These are phyloP conservation scores for Peromyscus maniculatus DNA, from an alignment of 2,113 vertebrate genomes.

Conservation along the genomic window DNA sequence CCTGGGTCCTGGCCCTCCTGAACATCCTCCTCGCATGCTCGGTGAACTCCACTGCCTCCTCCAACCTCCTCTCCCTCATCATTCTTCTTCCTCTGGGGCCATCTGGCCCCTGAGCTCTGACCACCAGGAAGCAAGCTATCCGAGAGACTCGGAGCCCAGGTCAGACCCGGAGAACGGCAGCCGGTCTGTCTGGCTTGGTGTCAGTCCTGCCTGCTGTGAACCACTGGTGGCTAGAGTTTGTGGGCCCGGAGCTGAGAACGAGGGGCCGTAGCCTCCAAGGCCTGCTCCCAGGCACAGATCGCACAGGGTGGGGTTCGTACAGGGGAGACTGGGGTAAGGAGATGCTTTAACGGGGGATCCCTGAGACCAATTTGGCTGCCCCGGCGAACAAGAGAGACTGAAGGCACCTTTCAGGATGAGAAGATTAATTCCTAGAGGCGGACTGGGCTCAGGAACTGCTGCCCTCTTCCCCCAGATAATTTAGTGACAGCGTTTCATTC, in stretches of 20 bases:
- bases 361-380: too few relatives aligned
- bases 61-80: not conserved
- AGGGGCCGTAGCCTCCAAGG: not conserved
- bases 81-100: not conserved
- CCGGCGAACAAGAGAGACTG: not conserved
- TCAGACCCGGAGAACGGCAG: not conserved
- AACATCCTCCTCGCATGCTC: not conserved
- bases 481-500: not conserved
- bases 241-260: not conserved
- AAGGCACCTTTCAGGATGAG: not conserved
- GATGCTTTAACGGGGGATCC: not conserved
- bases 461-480: too few relatives aligned
- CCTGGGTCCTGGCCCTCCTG: not conserved
- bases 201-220: not conserved
- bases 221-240: not conserved
- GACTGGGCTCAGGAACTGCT: not conserved
- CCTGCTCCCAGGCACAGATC: not conserved
- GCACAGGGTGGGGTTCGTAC: not conserved
- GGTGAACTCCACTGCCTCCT: not conserved
- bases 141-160: not conserved
- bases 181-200: not conserved
- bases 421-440: accelerated
- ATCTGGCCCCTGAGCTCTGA: not conserved
- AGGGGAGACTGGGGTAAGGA: too few relatives aligned
- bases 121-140: not conserved